Evolutionary conservation across 2,888 invertebrate species (phyloP).

Genomic region (Aphrophora alni): DNA sequence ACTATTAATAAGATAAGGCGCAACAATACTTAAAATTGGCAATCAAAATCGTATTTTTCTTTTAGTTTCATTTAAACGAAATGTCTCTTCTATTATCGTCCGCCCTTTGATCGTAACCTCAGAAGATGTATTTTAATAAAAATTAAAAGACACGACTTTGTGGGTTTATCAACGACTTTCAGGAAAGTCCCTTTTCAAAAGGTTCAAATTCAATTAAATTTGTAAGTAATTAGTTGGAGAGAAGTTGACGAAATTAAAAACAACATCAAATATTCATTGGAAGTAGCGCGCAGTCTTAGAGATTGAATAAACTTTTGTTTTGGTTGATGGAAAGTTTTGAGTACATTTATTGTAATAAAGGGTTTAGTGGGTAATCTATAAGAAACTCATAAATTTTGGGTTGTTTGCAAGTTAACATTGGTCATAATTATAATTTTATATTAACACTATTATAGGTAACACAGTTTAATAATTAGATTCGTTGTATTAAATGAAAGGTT

Average conservation of each 20-base stretch:
- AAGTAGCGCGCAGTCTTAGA: not conserved
- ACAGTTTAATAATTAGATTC: too few species aligned
- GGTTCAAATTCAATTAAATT: not conserved
- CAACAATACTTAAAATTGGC: too few species aligned
- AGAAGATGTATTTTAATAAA: not conserved
- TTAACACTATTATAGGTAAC: too few species aligned
- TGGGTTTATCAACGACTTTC: not conserved
- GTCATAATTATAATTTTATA: too few species aligned
- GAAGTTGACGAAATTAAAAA: not conserved
- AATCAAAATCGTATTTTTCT: too few species aligned
- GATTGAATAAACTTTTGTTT: not conserved
- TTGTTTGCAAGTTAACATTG: too few species aligned
- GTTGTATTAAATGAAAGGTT: too few species aligned
- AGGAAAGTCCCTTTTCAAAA: not conserved
- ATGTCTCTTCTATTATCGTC: too few species aligned
- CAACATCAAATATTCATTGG: not conserved
- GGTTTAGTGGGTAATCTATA: not conserved
- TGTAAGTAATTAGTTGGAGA: not conserved
- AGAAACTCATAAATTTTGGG: too few species aligned
- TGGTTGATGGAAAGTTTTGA: not conserved
- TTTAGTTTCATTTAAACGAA: too few species aligned
- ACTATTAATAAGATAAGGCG: too few species aligned
- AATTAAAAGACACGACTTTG: not conserved
- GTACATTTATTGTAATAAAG: not conserved
- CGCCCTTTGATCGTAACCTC: too few species aligned